These are phyloP conservation scores for Chelon auratus DNA, from an alignment of 2,797 vertebrate genomes.

Conservation along the genomic window DNA sequence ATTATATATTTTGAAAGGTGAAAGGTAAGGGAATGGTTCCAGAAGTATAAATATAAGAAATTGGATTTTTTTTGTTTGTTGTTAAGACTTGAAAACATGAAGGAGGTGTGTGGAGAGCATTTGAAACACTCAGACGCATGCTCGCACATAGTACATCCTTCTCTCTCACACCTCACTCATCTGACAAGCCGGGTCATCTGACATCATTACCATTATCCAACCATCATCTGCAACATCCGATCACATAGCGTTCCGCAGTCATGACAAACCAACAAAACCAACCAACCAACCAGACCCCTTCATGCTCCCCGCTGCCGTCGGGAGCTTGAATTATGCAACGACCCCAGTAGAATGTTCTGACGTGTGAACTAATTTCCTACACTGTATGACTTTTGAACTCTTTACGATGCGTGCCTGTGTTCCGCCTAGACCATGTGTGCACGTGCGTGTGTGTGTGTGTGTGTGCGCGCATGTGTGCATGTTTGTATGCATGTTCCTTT, in stretches of 20 bases:
- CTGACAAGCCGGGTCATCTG: constrained; percentile 71
- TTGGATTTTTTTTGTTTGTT: constrained; percentile 83
- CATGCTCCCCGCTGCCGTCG: constrained; percentile 79
- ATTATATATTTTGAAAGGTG: constrained; percentile 89
- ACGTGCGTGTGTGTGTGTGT: constrained; percentile 25
- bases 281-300: constrained; percentile 81
- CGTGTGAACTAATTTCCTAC: constrained; percentile 85
- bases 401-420: constrained; percentile 78
- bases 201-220: constrained; percentile 64
- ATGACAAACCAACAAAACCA: constrained; percentile 61
- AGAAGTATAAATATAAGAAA: constrained; percentile 81
- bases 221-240: constrained; percentile 60
- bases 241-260: constrained; percentile 68
- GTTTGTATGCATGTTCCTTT: constrained; percentile 65
- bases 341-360: constrained; percentile 89
- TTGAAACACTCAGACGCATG: constrained; percentile 78
- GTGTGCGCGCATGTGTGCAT: constrained; percentile 52
- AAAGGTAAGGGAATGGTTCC: constrained; percentile 86
- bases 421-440: constrained; percentile 76
- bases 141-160: constrained; percentile 71
- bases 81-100: constrained; percentile 83
- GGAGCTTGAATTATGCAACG: constrained; percentile 88
- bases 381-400: constrained; percentile 83
- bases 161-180: constrained; percentile 78
- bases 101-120: constrained; percentile 80